Evolutionary conservation across 1,140 invertebrate genomes (phyloP).

Genomic region (Musca vetustissima): DNA sequence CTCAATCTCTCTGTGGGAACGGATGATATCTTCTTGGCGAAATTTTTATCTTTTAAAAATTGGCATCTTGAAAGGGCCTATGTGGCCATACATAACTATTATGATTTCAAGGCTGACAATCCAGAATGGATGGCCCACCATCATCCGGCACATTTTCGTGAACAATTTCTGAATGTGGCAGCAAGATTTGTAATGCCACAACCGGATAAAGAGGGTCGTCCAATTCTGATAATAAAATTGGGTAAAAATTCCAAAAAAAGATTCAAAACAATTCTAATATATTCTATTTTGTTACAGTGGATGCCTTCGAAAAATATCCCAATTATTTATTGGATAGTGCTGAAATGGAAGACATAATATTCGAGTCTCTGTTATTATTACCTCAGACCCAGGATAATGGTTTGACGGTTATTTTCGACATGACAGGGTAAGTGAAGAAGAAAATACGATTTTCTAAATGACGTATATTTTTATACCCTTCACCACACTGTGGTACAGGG

Average conservation of each 20-base stretch:
- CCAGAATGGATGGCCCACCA: conserved; percentile 49
- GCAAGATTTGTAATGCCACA: conserved; percentile 48
- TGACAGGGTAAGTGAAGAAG: conserved; percentile 6
- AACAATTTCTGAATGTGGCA: conserved; percentile 38
- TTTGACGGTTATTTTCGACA: conserved; percentile 18
- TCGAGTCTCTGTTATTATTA: conserved; percentile 45
- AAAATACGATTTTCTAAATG: no score
- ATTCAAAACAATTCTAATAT: background rate
- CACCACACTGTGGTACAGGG: no score
- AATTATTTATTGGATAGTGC: conserved; percentile 46
- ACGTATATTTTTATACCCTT: no score
- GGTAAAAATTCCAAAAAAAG: conserved; percentile 2
- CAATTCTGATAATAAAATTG: conserved; percentile 42
- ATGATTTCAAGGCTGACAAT: conserved; percentile 46
- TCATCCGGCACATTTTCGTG: conserved; percentile 38
- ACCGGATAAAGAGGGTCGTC: conserved; percentile 43
- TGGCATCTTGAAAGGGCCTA: conserved; percentile 46
- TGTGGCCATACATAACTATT: conserved; percentile 44
- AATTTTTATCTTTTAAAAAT: conserved; percentile 40
- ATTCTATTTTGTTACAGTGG: conserved; percentile 30
- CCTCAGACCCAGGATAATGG: conserved; percentile 35
- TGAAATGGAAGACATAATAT: conserved; percentile 52
- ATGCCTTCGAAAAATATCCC: conserved; percentile 45
- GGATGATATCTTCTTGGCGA: conserved; percentile 45
- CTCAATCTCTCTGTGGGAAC: conserved; percentile 33